Evolutionary conservation across 2,113 vertebrate species (phyloP).

Genomic region (Hypanus sabinus): DNA sequence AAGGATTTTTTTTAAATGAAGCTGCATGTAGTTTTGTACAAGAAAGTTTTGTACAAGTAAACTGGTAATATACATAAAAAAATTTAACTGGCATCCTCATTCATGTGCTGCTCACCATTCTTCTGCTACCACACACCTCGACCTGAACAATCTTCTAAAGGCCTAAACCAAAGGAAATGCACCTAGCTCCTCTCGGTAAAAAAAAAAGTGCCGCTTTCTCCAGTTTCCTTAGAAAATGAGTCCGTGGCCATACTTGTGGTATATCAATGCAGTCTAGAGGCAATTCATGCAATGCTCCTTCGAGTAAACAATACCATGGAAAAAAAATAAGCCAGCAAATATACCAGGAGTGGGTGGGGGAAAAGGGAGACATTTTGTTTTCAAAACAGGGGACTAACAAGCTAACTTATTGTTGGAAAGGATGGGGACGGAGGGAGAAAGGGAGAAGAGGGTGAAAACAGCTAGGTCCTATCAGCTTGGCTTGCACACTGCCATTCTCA

Average conservation of each 20-base stretch:
- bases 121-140: slow-evolving; percentile 52
- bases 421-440: not conserved
- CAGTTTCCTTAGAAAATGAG: slow-evolving; percentile 39
- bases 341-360: not conserved
- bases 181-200: slow-evolving; percentile 66
- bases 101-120: slow-evolving; percentile 75
- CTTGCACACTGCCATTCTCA: not conserved
- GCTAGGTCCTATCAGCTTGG: not conserved
- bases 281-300: slow-evolving; percentile 43
- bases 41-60: slow-evolving; percentile 88
- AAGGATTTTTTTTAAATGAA: slow-evolving; percentile 89
- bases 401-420: not conserved
- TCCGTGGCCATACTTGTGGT: slow-evolving; percentile 57
- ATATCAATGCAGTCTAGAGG: slow-evolving; percentile 62
- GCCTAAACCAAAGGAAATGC: slow-evolving; percentile 23
- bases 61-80: slow-evolving; percentile 92
- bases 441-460: not conserved
- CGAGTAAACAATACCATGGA: slow-evolving; percentile 14
- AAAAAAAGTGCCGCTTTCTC: slow-evolving; percentile 74
- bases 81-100: slow-evolving; percentile 82
- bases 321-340: slow-evolving; percentile 30
- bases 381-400: slow-evolving; percentile 1
- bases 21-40: slow-evolving; percentile 89
- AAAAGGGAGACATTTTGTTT: not conserved
- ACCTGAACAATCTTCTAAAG: slow-evolving; percentile 31